phyloP scores from a whole-genome alignment of 37 sponge, comb jelly and placozoan genomes.

The Haliclona indistincta region DNA sequence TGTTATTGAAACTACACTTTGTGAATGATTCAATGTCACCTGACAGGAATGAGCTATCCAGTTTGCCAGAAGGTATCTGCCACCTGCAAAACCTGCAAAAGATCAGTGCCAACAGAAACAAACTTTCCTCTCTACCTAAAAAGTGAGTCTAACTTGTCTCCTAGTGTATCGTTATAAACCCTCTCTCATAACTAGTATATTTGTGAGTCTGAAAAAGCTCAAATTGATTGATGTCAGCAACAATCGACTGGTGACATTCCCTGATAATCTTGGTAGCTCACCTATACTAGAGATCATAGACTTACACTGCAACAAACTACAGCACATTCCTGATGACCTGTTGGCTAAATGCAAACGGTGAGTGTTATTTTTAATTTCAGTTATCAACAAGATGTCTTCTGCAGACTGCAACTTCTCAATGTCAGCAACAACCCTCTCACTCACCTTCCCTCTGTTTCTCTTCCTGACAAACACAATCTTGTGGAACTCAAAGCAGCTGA shows the following conservation, averaged over 20 bases:
- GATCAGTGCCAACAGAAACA: constrained; percentile 65
- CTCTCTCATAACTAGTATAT: neutral
- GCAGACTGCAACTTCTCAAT: constrained; percentile 53
- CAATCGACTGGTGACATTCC: constrained; percentile 45
- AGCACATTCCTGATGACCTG: constrained; percentile 44
- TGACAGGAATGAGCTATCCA: constrained; percentile 58
- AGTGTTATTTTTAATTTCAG: neutral
- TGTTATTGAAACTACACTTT: neutral
- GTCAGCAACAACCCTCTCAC: constrained; percentile 47
- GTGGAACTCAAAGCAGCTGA: constrained; percentile 35
- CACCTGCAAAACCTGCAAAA: constrained; percentile 38
- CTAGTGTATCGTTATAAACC: neutral
- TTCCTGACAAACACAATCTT: constrained; percentile 11
- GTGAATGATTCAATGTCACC: neutral
- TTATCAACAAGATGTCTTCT: neutral
- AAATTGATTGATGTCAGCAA: constrained; percentile 21
- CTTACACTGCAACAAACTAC: constrained; percentile 65
- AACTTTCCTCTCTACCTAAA: constrained; percentile 60
- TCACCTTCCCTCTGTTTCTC: constrained; percentile 26
- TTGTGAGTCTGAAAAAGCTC: constrained; percentile 22
- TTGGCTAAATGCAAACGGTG: constrained; percentile 21
- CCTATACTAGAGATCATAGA: constrained; percentile 44
- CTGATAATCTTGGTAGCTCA: constrained; percentile 11
- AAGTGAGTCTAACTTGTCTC: constrained; percentile 23
- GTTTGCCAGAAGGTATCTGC: constrained; percentile 62